Evolutionary conservation across 1,140 invertebrate genomes (phyloP), one percentile per base, ranked within the genome.

Genomic region (Teleogryllus occipitalis): DNA sequence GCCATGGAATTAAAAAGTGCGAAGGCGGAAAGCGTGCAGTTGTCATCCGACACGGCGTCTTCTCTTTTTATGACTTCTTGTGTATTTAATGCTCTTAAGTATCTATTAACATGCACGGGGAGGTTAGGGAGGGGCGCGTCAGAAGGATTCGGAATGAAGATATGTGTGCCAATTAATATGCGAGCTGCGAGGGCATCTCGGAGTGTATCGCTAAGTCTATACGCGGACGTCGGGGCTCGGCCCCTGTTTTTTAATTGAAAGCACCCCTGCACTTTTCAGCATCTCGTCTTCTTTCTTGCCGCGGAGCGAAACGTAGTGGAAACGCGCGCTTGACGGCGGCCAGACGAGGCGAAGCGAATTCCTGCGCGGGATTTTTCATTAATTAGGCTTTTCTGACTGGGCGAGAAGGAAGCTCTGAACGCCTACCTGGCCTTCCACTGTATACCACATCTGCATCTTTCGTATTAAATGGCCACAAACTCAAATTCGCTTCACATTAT

Each of bases 51-150:
- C 10, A 65, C 10, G 10, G 54, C 54, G 54, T 65, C 54, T 65
- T 65, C 54, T 1, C 54, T 65, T 65, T 39, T 65, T 65, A 65
- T 65, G 54, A 65, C 54, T 65, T 65, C 54, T 65, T 65, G 10
- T 65, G 54, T 65, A 65, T 65, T 65, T 65, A 65, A 65, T 65
- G 54, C 54, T 65, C 54, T 65, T 65, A 65, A 65, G 54, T 65
- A 65, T 18, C 54, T 65, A 65, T 65, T 65, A 65, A 65, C 54
- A 65, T 65, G 54, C 54, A 65, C 54, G 54, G 10, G 10, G 10
- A 18, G 54, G 18, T 1, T 10, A 65, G 54, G 54, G 54, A 65
- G 18, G 7, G 54, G 54, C 18, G 7, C 54, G 54, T 65, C 54
- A 2, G 54, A 14, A 10, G 54, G 18, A 65, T 14, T 7, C 18